These are phyloP conservation scores for Pogoniulus pusillus DNA, from an alignment of 2,797 vertebrate species.

Conservation along the genomic window DNA sequence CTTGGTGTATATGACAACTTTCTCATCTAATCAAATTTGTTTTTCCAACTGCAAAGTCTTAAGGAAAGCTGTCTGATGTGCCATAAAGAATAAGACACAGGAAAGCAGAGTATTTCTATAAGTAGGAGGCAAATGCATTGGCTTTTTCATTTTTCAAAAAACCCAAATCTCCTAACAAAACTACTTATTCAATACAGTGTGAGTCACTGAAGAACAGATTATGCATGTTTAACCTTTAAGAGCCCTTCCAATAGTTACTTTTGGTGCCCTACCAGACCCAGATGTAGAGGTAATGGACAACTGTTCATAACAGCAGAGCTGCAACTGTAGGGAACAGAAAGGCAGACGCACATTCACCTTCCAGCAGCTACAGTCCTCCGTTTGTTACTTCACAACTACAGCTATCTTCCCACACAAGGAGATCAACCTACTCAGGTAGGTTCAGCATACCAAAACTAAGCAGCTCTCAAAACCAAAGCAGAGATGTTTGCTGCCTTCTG, in stretches of 20 bases:
- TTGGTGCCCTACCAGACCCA: neutral
- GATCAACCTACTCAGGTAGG: neutral
- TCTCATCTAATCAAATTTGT: neutral
- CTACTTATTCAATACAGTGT: neutral
- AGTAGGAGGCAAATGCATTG: neutral
- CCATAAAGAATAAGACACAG: neutral
- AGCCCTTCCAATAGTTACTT: neutral
- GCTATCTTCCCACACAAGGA: neutral
- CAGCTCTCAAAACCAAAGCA: neutral
- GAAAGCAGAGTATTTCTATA: neutral
- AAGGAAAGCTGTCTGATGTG: neutral
- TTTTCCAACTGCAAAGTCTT: neutral
- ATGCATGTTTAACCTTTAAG: neutral
- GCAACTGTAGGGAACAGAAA: neutral
- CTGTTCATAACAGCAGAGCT: neutral
- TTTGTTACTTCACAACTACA: rapidly evolving
- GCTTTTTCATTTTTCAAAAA: neutral
- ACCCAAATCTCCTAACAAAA: neutral
- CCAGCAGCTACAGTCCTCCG: neutral
- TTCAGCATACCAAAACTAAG: neutral
- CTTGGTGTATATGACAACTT: neutral
- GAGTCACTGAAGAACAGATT: neutral
- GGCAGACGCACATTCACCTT: neutral
- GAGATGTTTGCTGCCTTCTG: neutral
- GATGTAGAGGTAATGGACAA: neutral